These are phyloP conservation scores for Cotesia typhae DNA, from an alignment of 1,140 invertebrate genomes.

Conservation along the genomic window DNA sequence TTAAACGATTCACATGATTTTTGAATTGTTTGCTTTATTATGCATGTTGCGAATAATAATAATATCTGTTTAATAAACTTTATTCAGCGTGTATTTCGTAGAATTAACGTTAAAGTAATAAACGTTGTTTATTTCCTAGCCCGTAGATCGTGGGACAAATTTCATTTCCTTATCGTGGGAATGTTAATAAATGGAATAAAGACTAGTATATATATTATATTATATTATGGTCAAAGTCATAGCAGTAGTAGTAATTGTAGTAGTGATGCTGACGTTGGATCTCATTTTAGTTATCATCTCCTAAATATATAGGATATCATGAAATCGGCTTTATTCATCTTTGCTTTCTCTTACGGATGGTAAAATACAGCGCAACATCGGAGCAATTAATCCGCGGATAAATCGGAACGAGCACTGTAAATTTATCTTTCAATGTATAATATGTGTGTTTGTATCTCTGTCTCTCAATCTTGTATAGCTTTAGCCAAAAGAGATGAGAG, in stretches of 20 bases:
- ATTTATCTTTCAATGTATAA: no score
- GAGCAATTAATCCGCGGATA: slow-evolving; percentile 28
- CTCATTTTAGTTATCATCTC: no score
- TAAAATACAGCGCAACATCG: slow-evolving; percentile 7
- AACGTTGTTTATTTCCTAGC: background rate
- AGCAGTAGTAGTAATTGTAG: background rate
- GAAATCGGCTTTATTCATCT: background rate
- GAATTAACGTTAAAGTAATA: no score
- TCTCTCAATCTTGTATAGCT: slow-evolving; percentile 10
- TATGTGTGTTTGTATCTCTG: no score
- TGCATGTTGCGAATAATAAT: no score
- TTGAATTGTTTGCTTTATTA: no score
- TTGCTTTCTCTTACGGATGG: background rate
- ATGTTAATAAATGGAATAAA: slow-evolving; percentile 20
- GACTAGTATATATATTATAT: background rate
- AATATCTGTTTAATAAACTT: background rate
- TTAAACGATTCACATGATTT: no score
- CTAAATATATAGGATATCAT: background rate
- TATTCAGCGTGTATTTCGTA: background rate
- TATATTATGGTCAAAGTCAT: no score
- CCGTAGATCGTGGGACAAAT: slow-evolving; percentile 13
- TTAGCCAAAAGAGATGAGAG: slow-evolving; percentile 22
- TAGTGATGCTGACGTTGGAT: background rate
- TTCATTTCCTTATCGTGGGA: slow-evolving; percentile 20
- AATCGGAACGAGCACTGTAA: slow-evolving; percentile 3